phyloP scores from a whole-genome alignment of 2,113 vertebrate genomes.

The Cyphomyrus plagiostoma region DNA sequence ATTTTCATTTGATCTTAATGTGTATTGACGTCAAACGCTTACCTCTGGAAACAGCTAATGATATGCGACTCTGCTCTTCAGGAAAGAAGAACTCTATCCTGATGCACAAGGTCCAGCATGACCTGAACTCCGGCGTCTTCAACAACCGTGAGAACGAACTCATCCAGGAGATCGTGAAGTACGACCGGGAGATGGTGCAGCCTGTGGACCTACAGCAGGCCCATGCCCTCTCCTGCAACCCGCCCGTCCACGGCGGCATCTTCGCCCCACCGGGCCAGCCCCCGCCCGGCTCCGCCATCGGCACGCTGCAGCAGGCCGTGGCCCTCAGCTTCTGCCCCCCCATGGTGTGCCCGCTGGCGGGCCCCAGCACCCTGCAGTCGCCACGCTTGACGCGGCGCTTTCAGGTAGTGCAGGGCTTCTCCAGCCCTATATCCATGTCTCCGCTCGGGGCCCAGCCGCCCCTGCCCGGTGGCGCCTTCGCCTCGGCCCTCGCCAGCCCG shows the following conservation, averaged over 20 bases:
- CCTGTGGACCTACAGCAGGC: constrained; percentile 81
- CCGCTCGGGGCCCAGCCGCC: constrained; percentile 57
- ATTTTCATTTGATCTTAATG: constrained; percentile 7
- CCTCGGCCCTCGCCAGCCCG: constrained; percentile 66
- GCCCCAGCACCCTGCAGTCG: constrained; percentile 75
- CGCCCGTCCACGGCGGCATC: constrained; percentile 58
- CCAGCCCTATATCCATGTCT: constrained; percentile 71
- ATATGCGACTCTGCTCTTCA: constrained; percentile 36
- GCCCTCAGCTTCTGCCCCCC: constrained; percentile 98
- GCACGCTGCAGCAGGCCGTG: constrained; percentile 88
- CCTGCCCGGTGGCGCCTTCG: constrained; percentile 55
- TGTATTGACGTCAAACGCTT: background rate
- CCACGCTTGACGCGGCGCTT: constrained; percentile 80
- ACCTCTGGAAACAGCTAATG: background rate
- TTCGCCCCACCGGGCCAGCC: constrained; percentile 68
- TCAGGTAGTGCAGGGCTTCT: constrained; percentile 73
- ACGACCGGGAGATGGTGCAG: constrained; percentile 95
- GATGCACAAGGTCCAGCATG: constrained; percentile 94
- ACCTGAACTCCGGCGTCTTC: constrained; percentile 89
- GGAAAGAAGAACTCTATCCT: constrained; percentile 95
- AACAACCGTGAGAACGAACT: constrained; percentile 97
- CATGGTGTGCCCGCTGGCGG: constrained; percentile 79
- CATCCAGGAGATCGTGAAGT: constrained; percentile 98
- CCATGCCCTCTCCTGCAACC: constrained; percentile 71
- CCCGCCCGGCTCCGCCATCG: constrained; percentile 79